Conservation (phyloP, 2,113 vertebrate species). For the Periophthalmus modestus region DNA sequence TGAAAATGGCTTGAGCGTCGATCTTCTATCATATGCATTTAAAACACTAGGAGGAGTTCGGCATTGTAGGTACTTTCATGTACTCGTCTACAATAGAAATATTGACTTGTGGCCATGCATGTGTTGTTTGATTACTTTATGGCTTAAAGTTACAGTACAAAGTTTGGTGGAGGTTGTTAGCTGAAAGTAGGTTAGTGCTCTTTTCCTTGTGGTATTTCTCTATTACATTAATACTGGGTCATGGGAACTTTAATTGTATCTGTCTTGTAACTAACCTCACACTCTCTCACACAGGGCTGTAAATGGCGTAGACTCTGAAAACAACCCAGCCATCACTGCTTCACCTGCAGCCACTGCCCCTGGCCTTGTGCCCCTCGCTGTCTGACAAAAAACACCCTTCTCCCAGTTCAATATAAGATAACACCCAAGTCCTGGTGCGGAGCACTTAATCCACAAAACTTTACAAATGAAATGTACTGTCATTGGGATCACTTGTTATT, state of each 20-base stretch:
- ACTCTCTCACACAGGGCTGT: conserved; percentile 74
- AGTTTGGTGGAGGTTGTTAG: neutral
- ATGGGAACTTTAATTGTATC: neutral
- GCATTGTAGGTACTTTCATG: neutral
- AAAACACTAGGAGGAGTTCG: neutral
- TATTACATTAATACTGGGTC: neutral
- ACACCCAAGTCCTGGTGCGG: conserved; percentile 7
- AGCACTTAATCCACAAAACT: conserved; percentile 15
- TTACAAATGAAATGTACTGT: conserved; percentile 31
- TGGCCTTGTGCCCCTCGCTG: conserved; percentile 86
- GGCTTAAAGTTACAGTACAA: neutral
- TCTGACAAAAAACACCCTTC: conserved; percentile 69
- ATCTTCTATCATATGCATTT: neutral
- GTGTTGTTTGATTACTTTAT: neutral
- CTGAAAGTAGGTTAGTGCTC: neutral
- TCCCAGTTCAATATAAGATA: neutral
- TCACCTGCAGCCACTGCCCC: conserved; percentile 82
- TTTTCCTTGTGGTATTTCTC: neutral
- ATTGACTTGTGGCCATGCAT: neutral
- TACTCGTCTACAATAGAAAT: neutral
- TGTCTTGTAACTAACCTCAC: neutral
- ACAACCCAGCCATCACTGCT: conserved; percentile 77
- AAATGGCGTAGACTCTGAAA: conserved; percentile 85
- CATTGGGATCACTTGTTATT: conserved; percentile 3
- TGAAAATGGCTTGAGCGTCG: neutral